Percentiles rank a stretch among this genome's conserved stretches.
Evolutionary conservation across 1,140 invertebrate species (phyloP).

Genomic region (Diuraphis noxia): DNA sequence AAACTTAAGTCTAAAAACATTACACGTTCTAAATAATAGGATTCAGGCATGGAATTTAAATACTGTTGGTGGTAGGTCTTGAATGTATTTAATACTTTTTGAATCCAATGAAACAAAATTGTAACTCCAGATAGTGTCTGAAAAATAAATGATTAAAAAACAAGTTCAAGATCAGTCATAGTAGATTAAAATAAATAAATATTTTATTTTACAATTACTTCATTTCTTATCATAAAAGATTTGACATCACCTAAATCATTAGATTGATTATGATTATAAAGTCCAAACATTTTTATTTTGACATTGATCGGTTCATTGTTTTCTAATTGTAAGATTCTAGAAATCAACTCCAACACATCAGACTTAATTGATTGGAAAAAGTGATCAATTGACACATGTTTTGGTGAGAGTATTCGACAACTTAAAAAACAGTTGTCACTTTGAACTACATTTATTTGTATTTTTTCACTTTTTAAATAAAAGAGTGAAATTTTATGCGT

Average conservation of each 20-base stretch:
- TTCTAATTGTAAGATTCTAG: background rate
- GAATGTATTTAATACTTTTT: background rate
- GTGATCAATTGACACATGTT: background rate
- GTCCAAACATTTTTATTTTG: background rate
- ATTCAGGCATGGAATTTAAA: background rate
- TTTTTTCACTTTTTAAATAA: background rate
- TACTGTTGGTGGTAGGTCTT: background rate
- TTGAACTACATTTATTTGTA: background rate
- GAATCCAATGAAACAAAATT: background rate
- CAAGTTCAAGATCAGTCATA: background rate
- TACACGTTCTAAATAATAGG: background rate
- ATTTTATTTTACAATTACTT: slow-evolving; percentile 3
- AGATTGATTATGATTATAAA: background rate
- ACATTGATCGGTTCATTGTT: background rate
- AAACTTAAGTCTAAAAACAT: background rate
- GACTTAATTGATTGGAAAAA: slow-evolving; percentile 16
- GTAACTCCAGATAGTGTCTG: background rate
- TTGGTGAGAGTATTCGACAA: background rate
- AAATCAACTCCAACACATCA: background rate
- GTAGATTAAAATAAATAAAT: background rate
- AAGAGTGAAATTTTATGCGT: background rate
- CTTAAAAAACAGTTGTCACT: background rate
- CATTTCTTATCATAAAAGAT: background rate
- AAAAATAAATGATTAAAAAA: background rate
- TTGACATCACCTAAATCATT: background rate